These are phyloP conservation scores for Drosophila pseudotalamancana DNA, from an alignment of 2,888 invertebrate species.

Conservation along the genomic window DNA sequence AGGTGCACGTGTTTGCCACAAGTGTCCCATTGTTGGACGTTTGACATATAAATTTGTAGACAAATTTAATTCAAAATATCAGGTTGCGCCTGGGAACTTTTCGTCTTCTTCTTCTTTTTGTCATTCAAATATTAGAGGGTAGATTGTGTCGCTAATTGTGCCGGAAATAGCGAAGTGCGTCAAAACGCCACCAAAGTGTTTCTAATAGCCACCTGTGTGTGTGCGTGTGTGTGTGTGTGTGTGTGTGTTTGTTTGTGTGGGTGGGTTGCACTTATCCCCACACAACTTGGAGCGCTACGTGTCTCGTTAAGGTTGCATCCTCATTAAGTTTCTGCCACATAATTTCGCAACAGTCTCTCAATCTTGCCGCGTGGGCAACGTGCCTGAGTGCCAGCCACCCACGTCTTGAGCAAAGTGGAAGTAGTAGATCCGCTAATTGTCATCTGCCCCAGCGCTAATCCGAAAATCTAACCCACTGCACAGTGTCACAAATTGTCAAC, in stretches of 20 bases:
- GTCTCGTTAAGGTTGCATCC: constrained; percentile 78
- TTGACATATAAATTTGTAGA: constrained; percentile 60
- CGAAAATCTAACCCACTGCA: constrained; percentile 55
- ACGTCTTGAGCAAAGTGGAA: constrained; percentile 59
- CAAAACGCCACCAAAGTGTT: constrained; percentile 79
- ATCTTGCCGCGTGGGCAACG: constrained; percentile 55
- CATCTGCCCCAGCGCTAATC: constrained; percentile 64
- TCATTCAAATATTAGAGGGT: background rate
- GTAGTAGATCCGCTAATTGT: constrained; percentile 76
- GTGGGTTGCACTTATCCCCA: constrained; percentile 8
- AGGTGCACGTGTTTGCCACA: constrained; percentile 81
- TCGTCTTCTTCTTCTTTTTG: no score
- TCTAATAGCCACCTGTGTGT: constrained; percentile 68
- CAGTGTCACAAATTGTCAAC: constrained; percentile 55
- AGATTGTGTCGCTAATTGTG: constrained; percentile 67
- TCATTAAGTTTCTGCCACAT: constrained; percentile 74
- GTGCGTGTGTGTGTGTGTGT: no score
- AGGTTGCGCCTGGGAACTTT: constrained; percentile 74
- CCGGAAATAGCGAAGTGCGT: constrained; percentile 74
- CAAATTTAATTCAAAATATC: constrained; percentile 82
- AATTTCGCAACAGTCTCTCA: constrained; percentile 65
- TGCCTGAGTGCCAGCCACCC: constrained; percentile 75
- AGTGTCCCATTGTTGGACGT: constrained; percentile 69
- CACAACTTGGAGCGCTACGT: constrained; percentile 50
- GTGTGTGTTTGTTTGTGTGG: no score